A percentile compares a stretch with the other conserved stretches of the same genome.
phyloP scores from a whole-genome alignment of 2,113 vertebrate genomes.

The Thoracochromis brauschi region DNA sequence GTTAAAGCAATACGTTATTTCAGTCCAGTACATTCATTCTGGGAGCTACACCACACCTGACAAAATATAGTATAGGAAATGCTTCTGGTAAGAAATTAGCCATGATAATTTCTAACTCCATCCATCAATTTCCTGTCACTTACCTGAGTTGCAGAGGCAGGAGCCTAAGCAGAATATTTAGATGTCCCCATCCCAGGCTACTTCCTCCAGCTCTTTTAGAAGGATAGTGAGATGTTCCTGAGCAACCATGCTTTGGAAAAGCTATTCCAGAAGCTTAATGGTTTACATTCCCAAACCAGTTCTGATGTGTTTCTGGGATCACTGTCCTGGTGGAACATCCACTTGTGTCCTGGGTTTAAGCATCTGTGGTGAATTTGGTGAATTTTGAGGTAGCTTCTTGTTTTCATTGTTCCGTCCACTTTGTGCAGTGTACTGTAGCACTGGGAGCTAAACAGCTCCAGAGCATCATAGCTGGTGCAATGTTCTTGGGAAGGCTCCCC shows the following conservation, averaged over 20 bases:
- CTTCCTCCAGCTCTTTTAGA: not conserved
- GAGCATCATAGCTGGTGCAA: not conserved
- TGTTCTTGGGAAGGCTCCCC: rapidly evolving
- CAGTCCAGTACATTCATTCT: not conserved
- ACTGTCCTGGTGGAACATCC: not conserved
- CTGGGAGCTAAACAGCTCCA: not conserved
- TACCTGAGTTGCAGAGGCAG: not conserved
- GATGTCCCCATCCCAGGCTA: not conserved
- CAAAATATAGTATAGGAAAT: not conserved
- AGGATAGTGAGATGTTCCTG: not conserved
- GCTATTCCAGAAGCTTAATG: not conserved
- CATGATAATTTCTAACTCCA: not conserved
- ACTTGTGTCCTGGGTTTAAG: rapidly evolving
- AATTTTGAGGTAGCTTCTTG: not conserved
- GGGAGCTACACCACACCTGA: not conserved
- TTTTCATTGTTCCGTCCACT: not conserved
- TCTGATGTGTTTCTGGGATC: not conserved
- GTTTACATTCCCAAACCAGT: not conserved
- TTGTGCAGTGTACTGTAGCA: not conserved
- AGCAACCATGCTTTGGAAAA: not conserved
- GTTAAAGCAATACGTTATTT: rapidly evolving
- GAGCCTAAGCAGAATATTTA: not conserved
- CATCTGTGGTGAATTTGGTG: not conserved
- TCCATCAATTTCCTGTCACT: not conserved
- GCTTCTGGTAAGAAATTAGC: not conserved